A percentile compares a stretch with the other conserved stretches of the same genome.
These are phyloP conservation scores for Sebastolobus altivelis DNA, from an alignment of 2,797 vertebrate species.

Conservation along the genomic window DNA sequence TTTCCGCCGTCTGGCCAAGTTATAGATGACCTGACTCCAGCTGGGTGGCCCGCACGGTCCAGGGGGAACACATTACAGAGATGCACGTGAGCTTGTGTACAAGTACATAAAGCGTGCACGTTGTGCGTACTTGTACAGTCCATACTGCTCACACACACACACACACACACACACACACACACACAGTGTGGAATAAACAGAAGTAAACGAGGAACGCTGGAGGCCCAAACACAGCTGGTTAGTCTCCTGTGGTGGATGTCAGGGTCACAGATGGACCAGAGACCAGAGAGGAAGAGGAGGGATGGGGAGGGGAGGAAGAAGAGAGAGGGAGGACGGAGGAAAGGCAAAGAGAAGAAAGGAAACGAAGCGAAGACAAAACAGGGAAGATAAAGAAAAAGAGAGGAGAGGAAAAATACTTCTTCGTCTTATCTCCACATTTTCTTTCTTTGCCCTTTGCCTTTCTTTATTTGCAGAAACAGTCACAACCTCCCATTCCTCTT, in stretches of 20 bases:
- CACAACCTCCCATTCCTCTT: neutral
- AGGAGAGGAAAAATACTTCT: neutral
- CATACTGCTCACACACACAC: neutral
- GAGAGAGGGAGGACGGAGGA: neutral
- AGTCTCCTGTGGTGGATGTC: slow-evolving; percentile 65
- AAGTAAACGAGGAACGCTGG: slow-evolving; percentile 49
- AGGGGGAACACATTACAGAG: slow-evolving; percentile 2
- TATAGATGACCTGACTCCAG: slow-evolving; percentile 39
- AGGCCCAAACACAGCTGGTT: slow-evolving; percentile 81
- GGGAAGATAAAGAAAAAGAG: neutral
- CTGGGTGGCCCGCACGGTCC: slow-evolving; percentile 51
- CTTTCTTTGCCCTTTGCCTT: neutral
- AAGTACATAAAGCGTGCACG: slow-evolving; percentile 25
- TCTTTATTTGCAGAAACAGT: slow-evolving; percentile 12
- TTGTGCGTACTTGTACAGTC: neutral
- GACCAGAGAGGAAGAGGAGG: slow-evolving; percentile 27
- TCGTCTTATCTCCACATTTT: neutral
- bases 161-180: neutral
- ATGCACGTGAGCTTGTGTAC: slow-evolving; percentile 6
- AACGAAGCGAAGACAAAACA: slow-evolving; percentile 12
- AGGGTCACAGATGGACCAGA: slow-evolving; percentile 71
- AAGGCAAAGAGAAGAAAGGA: neutral
- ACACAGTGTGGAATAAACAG: slow-evolving; percentile 60
- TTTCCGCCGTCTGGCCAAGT: slow-evolving; percentile 48
- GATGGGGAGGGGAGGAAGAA: neutral